Conservation (phyloP, 2,113 vertebrate species). For the Heterotis niloticus region DNA sequence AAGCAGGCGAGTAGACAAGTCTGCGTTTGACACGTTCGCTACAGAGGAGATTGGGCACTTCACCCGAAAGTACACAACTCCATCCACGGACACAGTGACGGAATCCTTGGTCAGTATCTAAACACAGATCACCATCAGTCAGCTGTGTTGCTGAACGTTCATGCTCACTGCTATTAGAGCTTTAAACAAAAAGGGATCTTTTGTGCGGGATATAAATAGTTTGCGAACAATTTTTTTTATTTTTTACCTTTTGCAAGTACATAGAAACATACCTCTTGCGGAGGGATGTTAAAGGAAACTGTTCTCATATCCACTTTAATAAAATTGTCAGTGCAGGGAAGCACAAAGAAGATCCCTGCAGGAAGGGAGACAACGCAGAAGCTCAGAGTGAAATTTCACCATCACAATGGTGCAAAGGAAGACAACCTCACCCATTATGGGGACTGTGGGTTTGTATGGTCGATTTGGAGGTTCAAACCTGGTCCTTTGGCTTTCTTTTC, state of each 20-base stretch:
- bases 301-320: slow-evolving; percentile 91
- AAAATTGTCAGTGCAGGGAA: slow-evolving; percentile 87
- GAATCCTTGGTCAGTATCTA: slow-evolving; percentile 82
- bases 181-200: no score
- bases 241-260: no score
- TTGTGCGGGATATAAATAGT: no score
- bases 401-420: neutral
- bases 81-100: slow-evolving; percentile 76
- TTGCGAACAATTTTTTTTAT: no score
- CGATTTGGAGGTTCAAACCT: slow-evolving; percentile 57
- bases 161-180: no score
- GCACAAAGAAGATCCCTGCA: slow-evolving; percentile 83
- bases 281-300: slow-evolving; percentile 87
- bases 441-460: neutral
- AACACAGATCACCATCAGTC: neutral
- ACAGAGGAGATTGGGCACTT: slow-evolving; percentile 72
- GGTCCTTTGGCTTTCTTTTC: slow-evolving; percentile 78
- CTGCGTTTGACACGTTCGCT: slow-evolving; percentile 69
- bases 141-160: no score
- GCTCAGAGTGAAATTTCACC: neutral
- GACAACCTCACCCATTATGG: neutral
- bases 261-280: slow-evolving; percentile 76
- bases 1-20: slow-evolving; percentile 70
- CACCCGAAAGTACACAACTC: slow-evolving; percentile 76
- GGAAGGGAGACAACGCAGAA: neutral